Conservation (phyloP, 1,140 invertebrate species). For the Leptinotarsa defecta region DNA sequence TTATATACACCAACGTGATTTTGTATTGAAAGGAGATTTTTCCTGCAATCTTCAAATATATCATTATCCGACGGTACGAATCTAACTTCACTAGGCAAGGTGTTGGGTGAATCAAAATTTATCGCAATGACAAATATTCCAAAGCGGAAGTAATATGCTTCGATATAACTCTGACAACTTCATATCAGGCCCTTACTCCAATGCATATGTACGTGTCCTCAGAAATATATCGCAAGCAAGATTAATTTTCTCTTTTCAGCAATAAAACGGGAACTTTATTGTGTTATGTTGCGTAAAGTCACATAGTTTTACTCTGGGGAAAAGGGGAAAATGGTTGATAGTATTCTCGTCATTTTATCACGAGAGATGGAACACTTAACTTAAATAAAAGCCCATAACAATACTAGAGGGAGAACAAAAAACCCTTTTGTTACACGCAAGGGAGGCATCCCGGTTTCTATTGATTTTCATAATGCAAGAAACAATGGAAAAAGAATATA, state of each 20-base stretch:
- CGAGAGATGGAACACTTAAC: background rate
- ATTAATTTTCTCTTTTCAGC: background rate
- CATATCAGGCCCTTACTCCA: no score
- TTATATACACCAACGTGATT: no score
- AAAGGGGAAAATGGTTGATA: background rate
- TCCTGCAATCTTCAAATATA: no score
- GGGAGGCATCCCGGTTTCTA: background rate
- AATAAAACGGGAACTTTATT: background rate
- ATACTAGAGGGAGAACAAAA: slow-evolving; percentile 3
- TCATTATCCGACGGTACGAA: no score
- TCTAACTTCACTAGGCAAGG: no score
- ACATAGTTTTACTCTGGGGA: background rate
- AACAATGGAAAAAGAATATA: no score
- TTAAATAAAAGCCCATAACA: slow-evolving; percentile 3
- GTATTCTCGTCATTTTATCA: slow-evolving; percentile 2
- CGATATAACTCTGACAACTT: no score
- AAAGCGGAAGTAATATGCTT: no score
- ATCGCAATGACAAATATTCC: no score
- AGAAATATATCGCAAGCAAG: background rate
- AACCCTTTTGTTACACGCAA: background rate
- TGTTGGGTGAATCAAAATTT: no score
- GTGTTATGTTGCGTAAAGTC: slow-evolving; percentile 5
- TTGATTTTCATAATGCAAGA: background rate
- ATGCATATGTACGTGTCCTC: no score
- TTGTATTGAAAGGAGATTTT: no score